Percentiles rank a stretch among this genome's conserved stretches.
phyloP scores from a whole-genome alignment of 2,888 invertebrate species.

The Epinotia brunnichana region DNA sequence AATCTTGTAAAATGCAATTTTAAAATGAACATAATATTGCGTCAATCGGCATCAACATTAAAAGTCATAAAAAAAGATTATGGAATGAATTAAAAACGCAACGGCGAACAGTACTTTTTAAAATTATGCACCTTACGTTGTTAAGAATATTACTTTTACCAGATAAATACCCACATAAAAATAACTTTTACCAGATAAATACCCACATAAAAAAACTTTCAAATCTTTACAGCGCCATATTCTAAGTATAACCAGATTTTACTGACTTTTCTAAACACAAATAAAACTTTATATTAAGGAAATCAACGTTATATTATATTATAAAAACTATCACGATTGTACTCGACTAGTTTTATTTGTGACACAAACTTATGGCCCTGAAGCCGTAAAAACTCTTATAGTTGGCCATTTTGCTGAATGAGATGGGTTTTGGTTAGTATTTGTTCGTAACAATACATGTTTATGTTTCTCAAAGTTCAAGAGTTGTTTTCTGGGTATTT shows the following conservation, averaged over 20 bases:
- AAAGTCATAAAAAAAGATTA: too few relatives aligned
- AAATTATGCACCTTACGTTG: too few relatives aligned
- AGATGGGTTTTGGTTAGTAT: conserved; percentile 1
- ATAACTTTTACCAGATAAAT: too few relatives aligned
- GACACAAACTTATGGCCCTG: background rate
- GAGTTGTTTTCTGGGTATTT: background rate
- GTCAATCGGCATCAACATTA: too few relatives aligned
- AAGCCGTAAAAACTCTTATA: background rate
- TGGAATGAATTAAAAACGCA: too few relatives aligned
- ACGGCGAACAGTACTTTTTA: too few relatives aligned
- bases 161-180: too few relatives aligned
- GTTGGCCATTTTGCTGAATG: background rate
- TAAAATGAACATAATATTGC: too few relatives aligned
- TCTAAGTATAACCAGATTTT: background rate
- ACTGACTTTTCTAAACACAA: background rate
- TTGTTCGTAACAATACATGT: background rate
- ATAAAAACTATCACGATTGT: background rate
- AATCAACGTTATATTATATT: background rate
- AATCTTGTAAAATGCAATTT: too few relatives aligned
- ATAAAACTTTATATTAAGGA: background rate
- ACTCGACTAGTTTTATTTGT: background rate
- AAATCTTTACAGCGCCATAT: too few relatives aligned
- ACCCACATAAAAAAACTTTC: too few relatives aligned
- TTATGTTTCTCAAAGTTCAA: background rate
- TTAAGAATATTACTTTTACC: too few relatives aligned